Evolutionary conservation across 2,113 vertebrate species (phyloP), one percentile per base, ranked within the genome.

Genomic region (Callipepla californica): DNA sequence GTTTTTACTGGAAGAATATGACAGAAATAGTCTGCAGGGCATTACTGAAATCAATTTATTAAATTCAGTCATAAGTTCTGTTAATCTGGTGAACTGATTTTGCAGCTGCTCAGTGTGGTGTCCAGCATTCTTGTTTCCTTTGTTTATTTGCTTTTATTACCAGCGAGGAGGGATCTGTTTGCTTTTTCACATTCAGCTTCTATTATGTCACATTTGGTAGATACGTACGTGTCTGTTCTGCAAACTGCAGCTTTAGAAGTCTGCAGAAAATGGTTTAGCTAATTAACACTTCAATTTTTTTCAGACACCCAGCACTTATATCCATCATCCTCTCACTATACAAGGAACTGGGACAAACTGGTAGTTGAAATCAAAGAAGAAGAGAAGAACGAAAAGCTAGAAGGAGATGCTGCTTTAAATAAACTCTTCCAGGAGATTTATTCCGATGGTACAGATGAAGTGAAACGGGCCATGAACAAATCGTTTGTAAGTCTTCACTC

Each of bases 391-490:
- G 99, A 99, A 96, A 99, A 99, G 53, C 96, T 99, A 94, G 99
- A 99, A 94, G 99, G 99, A 79, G 99, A 99, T 79, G 99, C 99
- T 13, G 99, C 99, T 86, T 98, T 99, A 96, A 99, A 99, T 97
- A 98, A 99, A 95, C 98, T 99, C 63, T 99, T 99, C 97, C 98
- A 98, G 91, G 98, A 98, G 32, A 98, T 98, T 69, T 98, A 98
- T 95, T 97, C 98, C 4, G 99, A 99, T 87, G 99, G 99, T 79
- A 98, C 98, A 17, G 99, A 99, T 96, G 99, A 99, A 97, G 99
- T 99, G 95, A 99, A 98, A 95, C 98, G 98, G 75, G 99, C 99
- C 96, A 99, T 99, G 99, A 99, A 99, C 98, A 99, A 99, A 96
- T 99, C 99, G 2, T 99, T 99, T 84, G 99, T 99, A 98, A 99